A percentile compares a stretch with the other conserved stretches of the same genome.
phyloP scores from a whole-genome alignment of 2,888 invertebrate genomes.

The Aphelenchoides bicaudatus region DNA sequence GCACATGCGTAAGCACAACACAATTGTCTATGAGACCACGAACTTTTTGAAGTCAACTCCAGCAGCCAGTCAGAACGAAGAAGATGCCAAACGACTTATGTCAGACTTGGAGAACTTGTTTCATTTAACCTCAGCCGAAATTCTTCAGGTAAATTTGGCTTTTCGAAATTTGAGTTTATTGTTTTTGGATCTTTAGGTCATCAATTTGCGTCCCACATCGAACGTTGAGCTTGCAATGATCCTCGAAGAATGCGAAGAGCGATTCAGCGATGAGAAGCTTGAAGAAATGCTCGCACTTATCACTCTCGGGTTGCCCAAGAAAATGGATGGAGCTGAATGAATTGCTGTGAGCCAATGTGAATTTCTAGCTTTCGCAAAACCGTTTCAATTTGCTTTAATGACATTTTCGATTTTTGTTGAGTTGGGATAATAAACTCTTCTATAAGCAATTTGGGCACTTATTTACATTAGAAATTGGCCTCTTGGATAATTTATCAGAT shows the following conservation, averaged over 20 bases:
- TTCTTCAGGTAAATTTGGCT: constrained; percentile 28
- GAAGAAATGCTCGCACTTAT: constrained; percentile 26
- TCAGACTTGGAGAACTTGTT: constrained; percentile 26
- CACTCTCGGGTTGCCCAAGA: constrained; percentile 15
- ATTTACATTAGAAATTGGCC: too few species aligned
- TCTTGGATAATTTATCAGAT: too few species aligned
- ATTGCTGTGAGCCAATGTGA: neutral
- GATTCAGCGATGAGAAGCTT: constrained; percentile 29
- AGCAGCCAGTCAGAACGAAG: constrained; percentile 20
- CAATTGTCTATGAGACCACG: constrained; percentile 27
- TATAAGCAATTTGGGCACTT: too few species aligned
- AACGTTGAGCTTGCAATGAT: constrained; percentile 28
- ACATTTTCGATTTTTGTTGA: too few species aligned
- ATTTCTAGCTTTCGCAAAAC: too few species aligned
- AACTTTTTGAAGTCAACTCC: constrained; percentile 31
- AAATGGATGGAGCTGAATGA: neutral
- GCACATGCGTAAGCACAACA: constrained; percentile 30
- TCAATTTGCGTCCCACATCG: neutral
- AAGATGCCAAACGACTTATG: constrained; percentile 17
- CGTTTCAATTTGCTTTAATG: too few species aligned
- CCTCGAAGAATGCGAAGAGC: constrained; percentile 33
- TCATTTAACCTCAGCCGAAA: constrained; percentile 29
- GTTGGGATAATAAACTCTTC: too few species aligned
- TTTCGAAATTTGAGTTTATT: constrained; percentile 26
- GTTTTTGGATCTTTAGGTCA: too few species aligned